These are phyloP conservation scores for Ephialtes manifestator DNA, from an alignment of 2,888 invertebrate species.

Conservation along the genomic window DNA sequence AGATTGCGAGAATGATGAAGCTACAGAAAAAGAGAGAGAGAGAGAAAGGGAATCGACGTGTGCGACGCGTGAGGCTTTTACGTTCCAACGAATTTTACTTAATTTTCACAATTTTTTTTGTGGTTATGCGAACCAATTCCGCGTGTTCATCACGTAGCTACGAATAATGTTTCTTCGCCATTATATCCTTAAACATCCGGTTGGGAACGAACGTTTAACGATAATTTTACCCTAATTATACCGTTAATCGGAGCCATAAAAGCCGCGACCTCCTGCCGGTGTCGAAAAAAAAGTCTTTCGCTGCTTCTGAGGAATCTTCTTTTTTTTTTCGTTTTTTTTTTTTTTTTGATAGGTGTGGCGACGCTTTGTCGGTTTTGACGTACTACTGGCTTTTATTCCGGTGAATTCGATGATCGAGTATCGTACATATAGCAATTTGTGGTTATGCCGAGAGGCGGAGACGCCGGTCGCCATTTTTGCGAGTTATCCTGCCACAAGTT, in stretches of 20 bases:
- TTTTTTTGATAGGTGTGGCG: background rate
- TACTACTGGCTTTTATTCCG: background rate
- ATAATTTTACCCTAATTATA: background rate
- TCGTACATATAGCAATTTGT: slow-evolving; percentile 74
- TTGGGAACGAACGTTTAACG: background rate
- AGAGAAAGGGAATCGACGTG: background rate
- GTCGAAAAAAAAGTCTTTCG: background rate
- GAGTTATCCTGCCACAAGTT: slow-evolving; percentile 73
- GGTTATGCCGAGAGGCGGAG: slow-evolving; percentile 83
- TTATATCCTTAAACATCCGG: background rate
- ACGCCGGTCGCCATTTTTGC: slow-evolving; percentile 84
- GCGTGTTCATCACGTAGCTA: background rate
- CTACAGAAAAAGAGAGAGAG: background rate
- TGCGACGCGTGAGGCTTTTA: slow-evolving; percentile 27
- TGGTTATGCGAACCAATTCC: slow-evolving; percentile 11
- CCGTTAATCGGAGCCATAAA: background rate
- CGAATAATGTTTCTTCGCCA: background rate
- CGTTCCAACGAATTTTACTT: too few relatives aligned
- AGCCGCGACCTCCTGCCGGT: background rate
- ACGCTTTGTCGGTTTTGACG: background rate
- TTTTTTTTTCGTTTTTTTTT: too few relatives aligned
- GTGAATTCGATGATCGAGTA: background rate
- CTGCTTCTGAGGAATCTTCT: too few relatives aligned
- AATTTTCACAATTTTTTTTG: too few relatives aligned
- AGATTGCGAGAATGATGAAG: background rate